These are phyloP conservation scores for Cariama cristata DNA, from an alignment of 2,113 vertebrate species.

Conservation along the genomic window DNA sequence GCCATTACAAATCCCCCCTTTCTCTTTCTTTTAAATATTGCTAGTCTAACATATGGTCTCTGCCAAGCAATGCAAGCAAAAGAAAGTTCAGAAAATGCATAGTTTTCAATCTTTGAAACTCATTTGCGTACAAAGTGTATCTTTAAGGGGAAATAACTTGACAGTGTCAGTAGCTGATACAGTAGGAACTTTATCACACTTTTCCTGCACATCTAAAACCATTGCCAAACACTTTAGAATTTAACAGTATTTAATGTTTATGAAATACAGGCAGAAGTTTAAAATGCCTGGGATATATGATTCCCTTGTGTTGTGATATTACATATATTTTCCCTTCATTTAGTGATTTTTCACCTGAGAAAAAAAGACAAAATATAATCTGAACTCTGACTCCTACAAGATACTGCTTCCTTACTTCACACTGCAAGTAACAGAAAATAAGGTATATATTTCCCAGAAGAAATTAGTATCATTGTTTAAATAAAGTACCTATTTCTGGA, in stretches of 20 bases:
- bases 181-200: not conserved
- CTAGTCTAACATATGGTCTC: not conserved
- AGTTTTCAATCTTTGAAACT: not conserved
- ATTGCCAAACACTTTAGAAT: not conserved
- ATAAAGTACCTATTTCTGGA: not conserved
- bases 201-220: not conserved
- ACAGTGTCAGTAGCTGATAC: not conserved
- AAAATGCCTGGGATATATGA: not conserved
- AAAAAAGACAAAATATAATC: not conserved
- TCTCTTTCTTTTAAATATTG: not conserved
- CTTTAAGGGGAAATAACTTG: not conserved
- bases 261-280: not conserved
- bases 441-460: not conserved
- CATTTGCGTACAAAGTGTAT: slow-evolving; percentile 1
- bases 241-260: not conserved
- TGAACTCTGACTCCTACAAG: not conserved
- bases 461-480: not conserved
- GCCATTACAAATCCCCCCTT: not conserved
- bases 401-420: not conserved
- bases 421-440: not conserved
- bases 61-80: not conserved
- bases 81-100: not conserved
- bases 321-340: not conserved
- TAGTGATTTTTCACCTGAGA: not conserved
- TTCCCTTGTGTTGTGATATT: not conserved